Evolutionary conservation across 92 coral and sea anemone species (phyloP).

Genomic region (Virgularia gustaviana): DNA sequence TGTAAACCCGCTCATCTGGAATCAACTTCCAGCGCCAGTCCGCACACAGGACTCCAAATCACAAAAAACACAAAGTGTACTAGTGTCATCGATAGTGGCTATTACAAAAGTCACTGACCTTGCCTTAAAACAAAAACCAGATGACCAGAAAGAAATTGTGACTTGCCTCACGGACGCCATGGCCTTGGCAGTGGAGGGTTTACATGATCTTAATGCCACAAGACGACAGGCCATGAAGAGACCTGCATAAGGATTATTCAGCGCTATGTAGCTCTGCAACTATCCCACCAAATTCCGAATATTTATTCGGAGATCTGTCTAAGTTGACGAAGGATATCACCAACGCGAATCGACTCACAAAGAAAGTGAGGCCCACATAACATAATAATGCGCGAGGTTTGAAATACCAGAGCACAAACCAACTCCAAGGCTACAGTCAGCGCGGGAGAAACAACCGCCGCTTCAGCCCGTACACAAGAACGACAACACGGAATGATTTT

Average conservation of each 20-base stretch:
- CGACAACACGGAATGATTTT: constrained; percentile 29
- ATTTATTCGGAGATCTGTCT: constrained; percentile 54
- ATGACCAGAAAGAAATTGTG: constrained; percentile 45
- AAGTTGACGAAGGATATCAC: constrained; percentile 64
- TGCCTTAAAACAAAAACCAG: constrained; percentile 39
- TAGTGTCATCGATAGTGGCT: constrained; percentile 52
- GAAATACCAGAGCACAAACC: not conserved
- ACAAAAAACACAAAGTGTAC: constrained; percentile 54
- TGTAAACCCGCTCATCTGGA: too few relatives aligned
- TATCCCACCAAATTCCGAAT: constrained; percentile 39
- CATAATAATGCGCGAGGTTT: constrained; percentile 8
- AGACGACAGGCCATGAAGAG: constrained; percentile 57
- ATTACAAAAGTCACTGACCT: constrained; percentile 55
- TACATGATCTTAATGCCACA: constrained; percentile 48
- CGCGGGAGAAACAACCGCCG: constrained; percentile 2
- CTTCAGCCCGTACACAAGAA: constrained; percentile 14
- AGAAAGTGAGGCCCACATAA: constrained; percentile 39
- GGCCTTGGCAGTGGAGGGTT: constrained; percentile 55
- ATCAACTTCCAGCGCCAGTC: constrained; percentile 49
- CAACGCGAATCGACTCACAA: constrained; percentile 51
- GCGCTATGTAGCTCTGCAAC: constrained; percentile 45
- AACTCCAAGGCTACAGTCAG: not conserved
- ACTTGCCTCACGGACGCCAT: constrained; percentile 59
- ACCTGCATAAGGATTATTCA: constrained; percentile 50
- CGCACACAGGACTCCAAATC: constrained; percentile 57